Evolutionary conservation across 2,113 vertebrate genomes (phyloP), one percentile per base, ranked within the genome.

Genomic region (Cryptotis parvus): DNA sequence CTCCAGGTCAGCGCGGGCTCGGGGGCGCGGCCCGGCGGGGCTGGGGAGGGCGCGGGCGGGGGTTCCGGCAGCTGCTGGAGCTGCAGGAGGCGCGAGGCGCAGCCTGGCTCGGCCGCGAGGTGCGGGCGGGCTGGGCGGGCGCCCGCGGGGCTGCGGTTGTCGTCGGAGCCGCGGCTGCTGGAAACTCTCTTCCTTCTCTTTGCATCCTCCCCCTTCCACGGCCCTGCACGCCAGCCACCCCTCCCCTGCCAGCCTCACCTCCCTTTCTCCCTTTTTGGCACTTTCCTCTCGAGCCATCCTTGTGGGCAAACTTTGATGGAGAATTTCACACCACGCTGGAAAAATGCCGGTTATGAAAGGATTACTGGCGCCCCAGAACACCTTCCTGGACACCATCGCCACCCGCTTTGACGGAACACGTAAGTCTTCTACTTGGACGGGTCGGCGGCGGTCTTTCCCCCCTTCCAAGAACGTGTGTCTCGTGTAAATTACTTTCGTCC

Each of bases 261-360:
- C 83, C 43, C 37, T 87, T 68, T 66, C 90, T 73, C 93, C 90
- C 97, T 93, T 91, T 94, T 78, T 83, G 97, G 95, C 97, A 97
- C 98, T 97, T 97, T 97, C 84, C 97, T 96, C 58, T 93, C 45
- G 58, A 96, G 80, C 95, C 96, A 94, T 95, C 94, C 90, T 95
- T 41, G 91, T 14, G 95, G 97, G 96, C 96, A 98, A 98, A 98
- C 98, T 99, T 99, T 99, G 98, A 99, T 99, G 99, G 99, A 98
- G 99, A 99, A 98, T 98, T 97, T 97, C 97, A 98, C 97, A 98
- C 95, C 84, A 63, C 89, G 96, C 97, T 98, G 98, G 98, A 98
- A 99, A 99, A 96, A 99, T 99, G 99, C 99, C 99, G 98, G 99
- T 99, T 95, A 99, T 99, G 99, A 99, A 99, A 91, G 99, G 99